Evolutionary conservation across 2,113 vertebrate genomes (phyloP).

Genomic region (Irena cyanogastra): DNA sequence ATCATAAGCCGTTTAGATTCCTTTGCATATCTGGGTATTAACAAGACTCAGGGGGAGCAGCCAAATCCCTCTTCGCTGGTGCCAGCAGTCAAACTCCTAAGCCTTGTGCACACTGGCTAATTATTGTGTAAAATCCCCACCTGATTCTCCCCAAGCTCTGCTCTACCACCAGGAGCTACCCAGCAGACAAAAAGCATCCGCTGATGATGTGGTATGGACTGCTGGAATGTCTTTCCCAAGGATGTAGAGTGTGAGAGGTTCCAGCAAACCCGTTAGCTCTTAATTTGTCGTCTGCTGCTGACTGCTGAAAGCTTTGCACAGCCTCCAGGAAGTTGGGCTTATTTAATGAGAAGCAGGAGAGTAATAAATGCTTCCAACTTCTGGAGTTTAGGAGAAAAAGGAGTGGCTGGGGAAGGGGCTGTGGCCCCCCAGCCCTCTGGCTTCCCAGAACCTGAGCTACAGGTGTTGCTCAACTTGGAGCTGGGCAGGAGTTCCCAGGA

Average conservation of each 20-base stretch:
- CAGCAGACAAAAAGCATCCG: not conserved
- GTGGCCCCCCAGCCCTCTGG: not conserved
- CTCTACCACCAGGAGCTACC: not conserved
- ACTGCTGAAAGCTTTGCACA: not conserved
- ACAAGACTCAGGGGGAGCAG: not conserved
- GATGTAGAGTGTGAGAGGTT: not conserved
- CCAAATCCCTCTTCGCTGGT: not conserved
- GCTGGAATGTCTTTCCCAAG: not conserved
- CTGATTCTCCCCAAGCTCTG: not conserved
- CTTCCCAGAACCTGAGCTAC: not conserved
- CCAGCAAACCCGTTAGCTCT: not conserved
- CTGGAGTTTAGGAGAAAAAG: not conserved
- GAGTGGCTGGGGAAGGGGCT: not conserved
- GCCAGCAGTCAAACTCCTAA: not conserved
- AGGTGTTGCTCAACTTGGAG: not conserved
- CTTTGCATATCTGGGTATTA: slow-evolving; percentile 5
- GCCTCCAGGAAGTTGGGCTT: not conserved
- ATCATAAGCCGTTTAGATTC: not conserved
- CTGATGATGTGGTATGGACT: not conserved
- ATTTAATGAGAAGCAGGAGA: not conserved
- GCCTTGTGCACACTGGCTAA: not conserved
- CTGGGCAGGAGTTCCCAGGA: not conserved
- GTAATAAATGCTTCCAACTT: not conserved
- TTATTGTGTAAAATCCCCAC: not conserved
- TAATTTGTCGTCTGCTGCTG: not conserved